phyloP scores from a whole-genome alignment of 2,888 invertebrate genomes.

The Xanthorhoe designata region DNA sequence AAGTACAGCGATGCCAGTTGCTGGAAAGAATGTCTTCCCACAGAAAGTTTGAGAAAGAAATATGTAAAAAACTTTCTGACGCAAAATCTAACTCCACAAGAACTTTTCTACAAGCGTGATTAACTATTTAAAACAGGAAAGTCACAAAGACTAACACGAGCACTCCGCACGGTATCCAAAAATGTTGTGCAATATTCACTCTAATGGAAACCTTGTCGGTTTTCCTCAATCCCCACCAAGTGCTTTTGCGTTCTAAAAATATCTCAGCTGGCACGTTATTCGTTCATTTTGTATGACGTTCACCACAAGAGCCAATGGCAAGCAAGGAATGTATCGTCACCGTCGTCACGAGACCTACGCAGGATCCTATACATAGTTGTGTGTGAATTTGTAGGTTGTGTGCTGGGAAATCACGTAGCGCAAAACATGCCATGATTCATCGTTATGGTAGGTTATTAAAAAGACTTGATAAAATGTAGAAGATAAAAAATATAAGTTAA shows the following conservation, averaged over 20 bases:
- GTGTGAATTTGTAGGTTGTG: constrained; percentile 31
- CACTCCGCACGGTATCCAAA: constrained; percentile 63
- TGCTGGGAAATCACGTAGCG: constrained; percentile 60
- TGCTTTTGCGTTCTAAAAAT: constrained; percentile 77
- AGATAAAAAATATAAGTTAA: neutral
- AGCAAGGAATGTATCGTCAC: constrained; percentile 63
- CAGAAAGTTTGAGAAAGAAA: constrained; percentile 49
- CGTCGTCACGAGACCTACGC: constrained; percentile 72
- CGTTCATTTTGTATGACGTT: constrained; percentile 71
- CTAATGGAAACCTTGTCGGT: constrained; percentile 55
- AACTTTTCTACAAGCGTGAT: constrained; percentile 11
- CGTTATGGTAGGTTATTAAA: neutral
- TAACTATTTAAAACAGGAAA: constrained; percentile 27
- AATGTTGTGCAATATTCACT: constrained; percentile 77
- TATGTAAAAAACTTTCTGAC: constrained; percentile 30
- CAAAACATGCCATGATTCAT: constrained; percentile 58
- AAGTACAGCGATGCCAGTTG: constrained; percentile 60
- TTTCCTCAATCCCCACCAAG: constrained; percentile 76
- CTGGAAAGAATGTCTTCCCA: constrained; percentile 47
- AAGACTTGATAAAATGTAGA: neutral
- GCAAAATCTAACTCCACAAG: constrained; percentile 23
- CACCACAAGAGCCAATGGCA: constrained; percentile 65
- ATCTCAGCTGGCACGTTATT: constrained; percentile 60
- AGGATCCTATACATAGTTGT: constrained; percentile 38
- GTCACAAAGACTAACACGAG: constrained; percentile 51